Percentiles rank a stretch among this genome's conserved stretches.
Conservation (phyloP, 2,797 vertebrate species). For the Danio choprae region DNA sequence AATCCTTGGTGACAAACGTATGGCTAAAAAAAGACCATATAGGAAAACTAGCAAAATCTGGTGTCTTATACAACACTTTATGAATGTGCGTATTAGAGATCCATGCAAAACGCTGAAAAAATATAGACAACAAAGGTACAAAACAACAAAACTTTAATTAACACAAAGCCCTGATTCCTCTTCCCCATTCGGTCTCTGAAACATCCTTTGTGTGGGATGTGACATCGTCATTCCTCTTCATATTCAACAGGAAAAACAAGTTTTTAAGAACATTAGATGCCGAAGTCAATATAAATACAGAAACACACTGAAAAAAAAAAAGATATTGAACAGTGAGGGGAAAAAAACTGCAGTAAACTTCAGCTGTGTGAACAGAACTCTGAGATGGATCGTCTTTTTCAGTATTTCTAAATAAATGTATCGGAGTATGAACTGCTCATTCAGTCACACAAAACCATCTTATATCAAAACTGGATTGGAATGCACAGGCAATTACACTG, state of each 20-base stretch:
- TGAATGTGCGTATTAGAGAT: not conserved
- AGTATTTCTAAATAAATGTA: not conserved
- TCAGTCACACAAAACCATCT: not conserved
- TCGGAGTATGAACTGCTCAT: not conserved
- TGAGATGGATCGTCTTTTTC: not conserved
- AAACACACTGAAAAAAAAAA: conserved; percentile 28
- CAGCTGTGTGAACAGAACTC: conserved; percentile 1
- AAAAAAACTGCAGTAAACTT: conserved; percentile 25
- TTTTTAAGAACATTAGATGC: conserved; percentile 44
- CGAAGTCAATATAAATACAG: conserved; percentile 46
- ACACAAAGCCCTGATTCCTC: conserved; percentile 25
- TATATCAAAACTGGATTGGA: conserved; percentile 1
- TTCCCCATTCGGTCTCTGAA: conserved; percentile 8
- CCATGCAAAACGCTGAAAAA: not conserved
- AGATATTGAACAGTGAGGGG: not conserved
- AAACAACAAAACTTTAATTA: conserved; percentile 62
- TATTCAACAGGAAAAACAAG: conserved; percentile 42
- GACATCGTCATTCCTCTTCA: conserved; percentile 42
- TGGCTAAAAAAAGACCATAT: too few relatives aligned
- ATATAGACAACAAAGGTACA: conserved; percentile 31
- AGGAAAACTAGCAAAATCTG: too few relatives aligned
- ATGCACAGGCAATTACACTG: not conserved
- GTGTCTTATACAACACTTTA: not conserved
- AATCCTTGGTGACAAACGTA: too few relatives aligned
- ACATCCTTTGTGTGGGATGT: conserved; percentile 47